Evolutionary conservation across 2,888 invertebrate species (phyloP).

Genomic region (Nephrotoma guestfalica): DNA sequence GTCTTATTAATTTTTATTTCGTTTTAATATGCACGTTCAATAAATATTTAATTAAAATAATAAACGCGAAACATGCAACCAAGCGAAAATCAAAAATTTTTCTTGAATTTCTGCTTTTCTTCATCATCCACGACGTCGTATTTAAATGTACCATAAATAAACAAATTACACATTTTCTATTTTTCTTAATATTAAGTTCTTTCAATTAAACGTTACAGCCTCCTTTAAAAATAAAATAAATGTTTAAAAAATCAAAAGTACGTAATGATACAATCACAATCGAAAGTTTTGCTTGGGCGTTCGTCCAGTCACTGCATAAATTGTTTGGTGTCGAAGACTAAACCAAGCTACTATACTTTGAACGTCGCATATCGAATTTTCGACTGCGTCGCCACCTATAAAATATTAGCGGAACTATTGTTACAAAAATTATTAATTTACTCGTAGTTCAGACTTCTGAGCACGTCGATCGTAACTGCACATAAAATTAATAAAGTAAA

Average conservation of each 20-base stretch:
- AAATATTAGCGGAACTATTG: too few relatives aligned
- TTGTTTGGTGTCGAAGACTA: neutral
- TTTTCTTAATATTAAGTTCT: neutral
- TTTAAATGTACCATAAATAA: neutral
- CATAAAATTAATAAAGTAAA: neutral
- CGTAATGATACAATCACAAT: neutral
- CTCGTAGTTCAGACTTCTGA: too few relatives aligned
- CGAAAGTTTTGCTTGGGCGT: neutral
- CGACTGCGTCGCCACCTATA: too few relatives aligned
- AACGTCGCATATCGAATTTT: too few relatives aligned
- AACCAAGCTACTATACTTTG: too few relatives aligned
- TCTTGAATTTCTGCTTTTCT: neutral
- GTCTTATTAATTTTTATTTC: too few relatives aligned
- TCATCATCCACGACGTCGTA: neutral
- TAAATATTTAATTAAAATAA: neutral
- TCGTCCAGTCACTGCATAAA: neutral
- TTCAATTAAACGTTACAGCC: neutral
- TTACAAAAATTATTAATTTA: too few relatives aligned
- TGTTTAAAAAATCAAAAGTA: neutral
- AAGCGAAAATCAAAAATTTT: too few relatives aligned
- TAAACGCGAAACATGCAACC: neutral
- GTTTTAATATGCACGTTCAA: neutral
- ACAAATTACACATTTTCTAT: neutral
- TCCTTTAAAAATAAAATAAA: neutral
- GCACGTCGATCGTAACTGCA: neutral